These are phyloP conservation scores for Toxostoma redivivum DNA, from an alignment of 2,113 vertebrate genomes.

Conservation along the genomic window DNA sequence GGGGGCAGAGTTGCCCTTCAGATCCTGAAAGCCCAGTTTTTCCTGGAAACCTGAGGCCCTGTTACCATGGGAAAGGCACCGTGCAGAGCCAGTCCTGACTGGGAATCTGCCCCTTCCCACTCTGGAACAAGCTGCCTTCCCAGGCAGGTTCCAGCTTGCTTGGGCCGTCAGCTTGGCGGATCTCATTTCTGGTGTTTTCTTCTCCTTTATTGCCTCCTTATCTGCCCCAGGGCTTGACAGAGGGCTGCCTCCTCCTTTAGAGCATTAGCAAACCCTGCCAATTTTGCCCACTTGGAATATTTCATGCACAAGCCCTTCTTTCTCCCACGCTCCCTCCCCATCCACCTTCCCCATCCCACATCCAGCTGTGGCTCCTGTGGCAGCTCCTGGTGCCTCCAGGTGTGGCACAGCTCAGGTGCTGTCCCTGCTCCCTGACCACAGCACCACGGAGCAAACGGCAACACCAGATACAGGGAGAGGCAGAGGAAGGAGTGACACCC, in stretches of 20 bases:
- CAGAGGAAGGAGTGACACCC: not conserved
- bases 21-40: not conserved
- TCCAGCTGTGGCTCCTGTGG: not conserved
- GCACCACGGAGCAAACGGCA: not conserved
- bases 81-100: not conserved
- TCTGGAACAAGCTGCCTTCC: not conserved
- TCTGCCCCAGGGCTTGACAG: conserved; percentile 43
- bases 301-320: not conserved
- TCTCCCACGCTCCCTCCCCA: conserved; percentile 2
- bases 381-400: not conserved
- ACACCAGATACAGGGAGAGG: fast-evolving
- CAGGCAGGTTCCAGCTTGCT: conserved; percentile 57
- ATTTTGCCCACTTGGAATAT: conserved; percentile 11
- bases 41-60: not conserved
- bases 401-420: not conserved
- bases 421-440: not conserved
- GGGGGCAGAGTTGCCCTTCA: not conserved
- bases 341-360: not conserved
- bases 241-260: conserved; percentile 8
- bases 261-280: not conserved
- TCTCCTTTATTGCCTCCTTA: conserved; percentile 16
- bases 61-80: not conserved
- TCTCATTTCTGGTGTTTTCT: conserved; percentile 27
- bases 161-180: not conserved
- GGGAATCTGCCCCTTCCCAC: conserved; percentile 21